These are phyloP conservation scores for Athalia rosae DNA, from an alignment of 2,888 invertebrate genomes.

Conservation along the genomic window DNA sequence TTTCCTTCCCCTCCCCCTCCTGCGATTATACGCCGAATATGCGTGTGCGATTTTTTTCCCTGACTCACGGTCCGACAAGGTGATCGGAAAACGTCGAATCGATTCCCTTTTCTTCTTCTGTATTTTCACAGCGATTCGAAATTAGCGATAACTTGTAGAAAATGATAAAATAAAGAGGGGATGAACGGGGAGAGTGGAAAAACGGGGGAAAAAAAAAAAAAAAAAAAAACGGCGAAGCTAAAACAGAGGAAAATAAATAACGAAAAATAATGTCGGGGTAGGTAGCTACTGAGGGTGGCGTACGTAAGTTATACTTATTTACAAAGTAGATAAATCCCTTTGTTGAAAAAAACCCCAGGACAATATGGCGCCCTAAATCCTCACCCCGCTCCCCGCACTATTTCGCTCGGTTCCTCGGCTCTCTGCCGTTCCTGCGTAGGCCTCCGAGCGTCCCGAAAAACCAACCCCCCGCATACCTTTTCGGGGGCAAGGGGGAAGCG, in stretches of 20 bases:
- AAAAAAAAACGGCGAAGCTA: neutral
- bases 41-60: neutral
- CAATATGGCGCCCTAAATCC: constrained; percentile 40
- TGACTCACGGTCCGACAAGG: neutral
- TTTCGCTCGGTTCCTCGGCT: constrained; percentile 48
- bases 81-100: neutral
- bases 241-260: neutral
- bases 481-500: constrained; percentile 37
- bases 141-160: too few relatives aligned
- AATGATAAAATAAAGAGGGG: too few relatives aligned
- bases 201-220: neutral
- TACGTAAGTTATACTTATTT: constrained; percentile 31
- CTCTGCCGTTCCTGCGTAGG: neutral
- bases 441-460: neutral
- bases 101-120: too few relatives aligned
- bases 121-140: too few relatives aligned
- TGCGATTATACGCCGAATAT: neutral
- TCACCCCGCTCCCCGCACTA: constrained; percentile 45
- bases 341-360: constrained; percentile 4
- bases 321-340: constrained; percentile 41
- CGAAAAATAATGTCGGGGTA: neutral
- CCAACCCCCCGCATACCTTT: constrained; percentile 12
- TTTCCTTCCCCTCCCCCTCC: neutral
- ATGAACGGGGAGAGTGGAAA: too few relatives aligned
- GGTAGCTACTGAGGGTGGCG: neutral